Evolutionary conservation across 1,140 invertebrate species (phyloP), one percentile per base, ranked within the genome.

Genomic region (Euwallacea fornicatus): DNA sequence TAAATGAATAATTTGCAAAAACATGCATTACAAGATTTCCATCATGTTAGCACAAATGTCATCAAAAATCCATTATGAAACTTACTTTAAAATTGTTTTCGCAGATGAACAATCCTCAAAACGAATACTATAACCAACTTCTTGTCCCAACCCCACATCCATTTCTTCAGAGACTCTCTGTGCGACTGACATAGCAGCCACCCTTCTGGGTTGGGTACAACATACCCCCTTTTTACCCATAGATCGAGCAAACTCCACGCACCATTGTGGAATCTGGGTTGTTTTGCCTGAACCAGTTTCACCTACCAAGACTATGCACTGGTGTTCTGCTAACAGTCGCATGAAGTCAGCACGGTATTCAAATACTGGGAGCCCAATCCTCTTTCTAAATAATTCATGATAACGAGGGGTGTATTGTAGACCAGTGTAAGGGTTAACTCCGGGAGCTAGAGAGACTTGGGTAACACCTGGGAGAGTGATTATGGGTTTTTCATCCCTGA

Each of bases 111-210:
- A 99, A 84, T 99, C 98, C 84, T 99, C 98, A 82, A 99, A 99
- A 86, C 98, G 92, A 78, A 99, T 99, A 78, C 93, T 98, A 82
- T 99, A 99, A 69, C 98, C 98, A 13, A 99, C 98, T 86, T 98
- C 95, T 79, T 95, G 90, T 8, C 98, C 91, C 16, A 99, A 83
- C 47, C 87, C 88, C 0, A 99, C 97, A 84, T 99, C 98, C 97
- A 99, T 98, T 86, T 99, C 98, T 82, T 99, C 97, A 0, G 97
- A 96, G 0, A 99, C 97, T 83, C 98, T 86, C 79, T 98, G 95
- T 0, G 98, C 97, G 0, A 99, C 98, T 2, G 94, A 97, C 97
- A 99, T 99, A 11, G 98, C 98, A 11, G 98, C 98, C 58, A 99
- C 98, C 86, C 98, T 84, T 78, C 98, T 85, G 0, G 98, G 98